phyloP scores from a whole-genome alignment of 2,888 invertebrate genomes.

The Lepidonotus clava region DNA sequence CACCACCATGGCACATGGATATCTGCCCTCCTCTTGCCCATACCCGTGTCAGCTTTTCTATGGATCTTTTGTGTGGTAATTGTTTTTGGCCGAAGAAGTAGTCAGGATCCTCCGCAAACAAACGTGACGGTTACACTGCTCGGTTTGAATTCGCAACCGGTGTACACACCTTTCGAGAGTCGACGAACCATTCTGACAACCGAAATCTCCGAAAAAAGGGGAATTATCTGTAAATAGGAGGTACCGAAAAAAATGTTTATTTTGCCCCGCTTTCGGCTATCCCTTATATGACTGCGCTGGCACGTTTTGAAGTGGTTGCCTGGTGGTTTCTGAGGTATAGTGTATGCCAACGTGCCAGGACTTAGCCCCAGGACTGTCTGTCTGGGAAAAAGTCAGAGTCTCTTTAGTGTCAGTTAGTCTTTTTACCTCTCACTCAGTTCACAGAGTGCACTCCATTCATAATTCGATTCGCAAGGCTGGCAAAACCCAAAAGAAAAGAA shows the following conservation, averaged over 20 bases:
- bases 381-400: background rate
- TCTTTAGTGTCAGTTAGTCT: background rate
- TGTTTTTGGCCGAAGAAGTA: background rate
- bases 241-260: background rate
- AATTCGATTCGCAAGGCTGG: background rate
- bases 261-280: background rate
- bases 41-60: background rate
- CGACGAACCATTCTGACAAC: background rate
- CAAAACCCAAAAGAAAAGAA: background rate
- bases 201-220: background rate
- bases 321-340: too few relatives aligned
- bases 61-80: background rate
- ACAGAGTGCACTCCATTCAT: background rate
- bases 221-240: background rate
- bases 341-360: too few relatives aligned
- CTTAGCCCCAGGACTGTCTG: too few relatives aligned
- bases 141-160: background rate
- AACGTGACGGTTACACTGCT: conserved; percentile 9
- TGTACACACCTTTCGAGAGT: background rate
- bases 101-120: background rate
- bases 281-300: background rate
- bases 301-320: background rate
- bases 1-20: too few relatives aligned
- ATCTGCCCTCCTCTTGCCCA: too few relatives aligned
- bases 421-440: background rate